phyloP scores from a whole-genome alignment of 2,797 vertebrate species.

The Falco concolor region DNA sequence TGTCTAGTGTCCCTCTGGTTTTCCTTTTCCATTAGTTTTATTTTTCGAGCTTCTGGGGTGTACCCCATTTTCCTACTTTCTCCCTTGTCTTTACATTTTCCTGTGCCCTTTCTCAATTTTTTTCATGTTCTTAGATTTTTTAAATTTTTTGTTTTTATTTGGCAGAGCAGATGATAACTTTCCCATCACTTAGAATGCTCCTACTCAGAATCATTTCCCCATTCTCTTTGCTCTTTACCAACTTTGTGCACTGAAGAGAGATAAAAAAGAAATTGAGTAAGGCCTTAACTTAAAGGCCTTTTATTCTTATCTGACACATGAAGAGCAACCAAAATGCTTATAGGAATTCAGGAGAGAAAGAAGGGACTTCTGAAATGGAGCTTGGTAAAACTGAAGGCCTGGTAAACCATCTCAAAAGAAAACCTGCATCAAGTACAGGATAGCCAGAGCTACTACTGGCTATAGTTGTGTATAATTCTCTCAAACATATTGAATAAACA shows the following conservation, averaged over 20 bases:
- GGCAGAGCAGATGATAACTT: not conserved
- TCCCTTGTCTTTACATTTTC: not conserved
- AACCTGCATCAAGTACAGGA: not conserved
- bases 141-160: not conserved
- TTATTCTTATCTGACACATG: not conserved
- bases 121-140: not conserved
- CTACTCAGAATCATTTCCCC: not conserved
- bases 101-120: not conserved
- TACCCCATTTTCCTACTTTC: not conserved
- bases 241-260: not conserved
- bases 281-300: not conserved
- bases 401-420: not conserved
- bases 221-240: not conserved
- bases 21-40: not conserved
- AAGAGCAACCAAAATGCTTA: not conserved
- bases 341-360: not conserved
- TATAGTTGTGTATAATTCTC: not conserved
- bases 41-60: not conserved
- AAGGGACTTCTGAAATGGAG: not conserved
- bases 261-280: not conserved
- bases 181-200: not conserved
- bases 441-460: not conserved
- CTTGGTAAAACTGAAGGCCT: not conserved
- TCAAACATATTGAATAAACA: constrained; percentile 13
- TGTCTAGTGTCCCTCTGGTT: not conserved